These are phyloP conservation scores for Sminthopsis crassicaudata DNA, from an alignment of 2,113 vertebrate genomes.

Conservation along the genomic window DNA sequence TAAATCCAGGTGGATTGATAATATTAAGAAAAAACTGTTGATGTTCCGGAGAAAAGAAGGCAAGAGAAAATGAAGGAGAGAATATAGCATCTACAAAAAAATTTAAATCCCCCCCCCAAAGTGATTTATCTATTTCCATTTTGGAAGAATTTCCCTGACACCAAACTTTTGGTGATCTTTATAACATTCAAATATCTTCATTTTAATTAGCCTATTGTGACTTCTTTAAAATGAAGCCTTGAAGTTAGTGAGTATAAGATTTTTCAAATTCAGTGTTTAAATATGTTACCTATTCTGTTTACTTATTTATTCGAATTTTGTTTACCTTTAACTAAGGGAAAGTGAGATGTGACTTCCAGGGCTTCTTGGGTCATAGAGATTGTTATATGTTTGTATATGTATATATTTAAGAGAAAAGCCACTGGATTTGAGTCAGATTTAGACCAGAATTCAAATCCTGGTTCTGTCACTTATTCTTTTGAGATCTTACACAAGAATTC, in stretches of 20 bases:
- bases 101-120: too few relatives aligned
- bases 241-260: background rate
- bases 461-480: background rate
- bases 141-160: too few relatives aligned
- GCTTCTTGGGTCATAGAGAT: background rate
- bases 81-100: too few relatives aligned
- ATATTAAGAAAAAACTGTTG: too few relatives aligned
- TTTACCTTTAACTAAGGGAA: background rate
- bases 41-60: too few relatives aligned
- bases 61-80: too few relatives aligned
- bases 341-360: background rate
- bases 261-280: background rate
- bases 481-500: background rate
- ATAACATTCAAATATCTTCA: too few relatives aligned
- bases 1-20: too few relatives aligned
- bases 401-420: background rate
- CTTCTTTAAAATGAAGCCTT: too few relatives aligned
- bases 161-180: too few relatives aligned
- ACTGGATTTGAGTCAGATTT: background rate
- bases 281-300: background rate
- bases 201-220: too few relatives aligned
- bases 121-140: too few relatives aligned
- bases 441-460: background rate
- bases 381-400: background rate
- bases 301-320: background rate